A percentile compares a stretch with the other conserved stretches of the same genome.
These are phyloP conservation scores for Oscheius onirici DNA, from an alignment of 2,888 invertebrate species.

Conservation along the genomic window DNA sequence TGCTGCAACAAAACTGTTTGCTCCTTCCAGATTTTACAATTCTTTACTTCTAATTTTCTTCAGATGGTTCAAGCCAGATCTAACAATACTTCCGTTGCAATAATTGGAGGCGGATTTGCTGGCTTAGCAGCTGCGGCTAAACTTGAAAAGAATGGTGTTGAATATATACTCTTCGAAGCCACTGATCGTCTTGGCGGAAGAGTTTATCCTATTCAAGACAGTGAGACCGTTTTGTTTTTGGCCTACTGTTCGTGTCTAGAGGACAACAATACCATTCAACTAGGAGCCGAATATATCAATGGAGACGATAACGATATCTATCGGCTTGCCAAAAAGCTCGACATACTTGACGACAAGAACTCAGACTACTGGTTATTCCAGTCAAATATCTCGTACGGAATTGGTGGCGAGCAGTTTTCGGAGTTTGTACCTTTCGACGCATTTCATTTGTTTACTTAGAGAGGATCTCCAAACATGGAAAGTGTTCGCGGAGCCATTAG, in stretches of 20 bases:
- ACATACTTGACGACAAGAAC: constrained; percentile 4
- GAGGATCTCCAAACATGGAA: constrained; percentile 21
- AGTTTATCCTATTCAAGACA: constrained; percentile 55
- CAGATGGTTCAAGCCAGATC: background rate
- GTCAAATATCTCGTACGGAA: constrained; percentile 3
- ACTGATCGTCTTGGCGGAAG: constrained; percentile 61
- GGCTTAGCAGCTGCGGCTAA: constrained; percentile 44
- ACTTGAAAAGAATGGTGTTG: constrained; percentile 37
- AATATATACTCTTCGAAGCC: constrained; percentile 55
- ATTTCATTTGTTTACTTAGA: constrained; percentile 11
- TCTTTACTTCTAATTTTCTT: background rate
- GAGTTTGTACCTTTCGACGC: background rate
- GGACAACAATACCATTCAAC: constrained; percentile 56
- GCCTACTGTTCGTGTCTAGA: background rate
- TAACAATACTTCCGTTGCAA: constrained; percentile 7
- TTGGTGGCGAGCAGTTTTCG: constrained; percentile 3
- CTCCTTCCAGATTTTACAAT: background rate
- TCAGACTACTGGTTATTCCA: constrained; percentile 12
- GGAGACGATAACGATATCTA: constrained; percentile 63
- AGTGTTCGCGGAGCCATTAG: constrained; percentile 14
- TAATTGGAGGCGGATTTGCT: constrained; percentile 51
- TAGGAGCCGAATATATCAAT: constrained; percentile 67
- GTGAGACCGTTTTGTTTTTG: too few species aligned
- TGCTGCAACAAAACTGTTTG: constrained; percentile 5
- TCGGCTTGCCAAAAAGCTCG: constrained; percentile 46